Evolutionary conservation across 2,797 vertebrate genomes (phyloP), one percentile per base, ranked within the genome.

Genomic region (Chaetophractus vellerosus): DNA sequence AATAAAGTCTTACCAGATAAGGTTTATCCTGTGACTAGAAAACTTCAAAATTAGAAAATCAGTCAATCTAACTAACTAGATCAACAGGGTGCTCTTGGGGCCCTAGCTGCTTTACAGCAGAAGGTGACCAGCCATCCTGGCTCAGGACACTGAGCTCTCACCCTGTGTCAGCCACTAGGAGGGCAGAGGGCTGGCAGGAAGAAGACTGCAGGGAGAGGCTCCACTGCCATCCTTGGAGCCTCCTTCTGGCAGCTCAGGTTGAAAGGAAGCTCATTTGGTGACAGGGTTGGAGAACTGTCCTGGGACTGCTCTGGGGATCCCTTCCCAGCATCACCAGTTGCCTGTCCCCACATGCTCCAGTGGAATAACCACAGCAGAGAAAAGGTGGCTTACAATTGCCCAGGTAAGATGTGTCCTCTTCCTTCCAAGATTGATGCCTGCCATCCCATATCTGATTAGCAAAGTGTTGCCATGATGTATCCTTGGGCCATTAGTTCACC

Each of bases 281-380:
- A 21, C 55, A 19, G 55, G 19, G 19, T 6, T 5, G 19, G 55
- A 15, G 50, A 6, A 6, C 7, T 0, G 0, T 0, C 0, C 52
- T 9, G 1, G 33, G 14, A 11, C 11, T 7, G 15, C 16, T 16
- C 31, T 26, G 24, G 45, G 14, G 26, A 2, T 15, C 31, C 71
- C 41, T 3, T 45, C 41, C 38, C 38, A 4, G 38, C 38, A 38
- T 38, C 38, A 38, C 38, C 26, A 12, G 26, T 28, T 28, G 10
- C 26, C 61, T 63, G 55, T 63, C 61, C 63, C 31, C 16, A 31
- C 63, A n/a, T 12, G 31, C 15, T 18, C 71, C 38, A 38, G 33
- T 23, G 19, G 9, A 33, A 28, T 68, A 8, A 14, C 63, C 12
- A 33, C 6, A 5, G 41, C 33, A 14, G 38, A 55, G 55, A 7